Evolutionary conservation across 1,140 invertebrate species (phyloP).

Genomic region (Rhizoglyphus robini): DNA sequence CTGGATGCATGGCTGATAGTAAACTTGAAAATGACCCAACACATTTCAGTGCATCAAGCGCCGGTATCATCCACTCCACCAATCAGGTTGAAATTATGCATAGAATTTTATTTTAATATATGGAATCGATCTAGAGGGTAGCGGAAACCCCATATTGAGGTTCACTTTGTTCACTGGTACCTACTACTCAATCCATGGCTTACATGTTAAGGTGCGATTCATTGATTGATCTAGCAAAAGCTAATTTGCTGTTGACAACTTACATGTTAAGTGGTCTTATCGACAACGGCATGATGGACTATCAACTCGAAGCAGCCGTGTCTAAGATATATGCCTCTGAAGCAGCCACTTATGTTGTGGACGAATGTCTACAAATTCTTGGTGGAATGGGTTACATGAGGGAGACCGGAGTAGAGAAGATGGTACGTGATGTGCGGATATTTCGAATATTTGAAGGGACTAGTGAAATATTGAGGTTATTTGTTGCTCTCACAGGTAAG

Average conservation of each 20-base stretch:
- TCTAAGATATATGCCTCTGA: constrained; percentile 88
- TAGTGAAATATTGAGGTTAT: constrained; percentile 93
- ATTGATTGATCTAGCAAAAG: background rate
- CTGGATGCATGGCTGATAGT: too few relatives aligned
- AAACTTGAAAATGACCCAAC: too few relatives aligned
- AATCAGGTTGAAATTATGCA: too few relatives aligned
- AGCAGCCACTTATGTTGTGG: constrained; percentile 77
- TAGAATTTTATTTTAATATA: too few relatives aligned
- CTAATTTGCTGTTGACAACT: constrained; percentile 45
- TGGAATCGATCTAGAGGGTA: too few relatives aligned
- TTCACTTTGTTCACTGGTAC: too few relatives aligned
- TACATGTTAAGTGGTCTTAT: constrained; percentile 40
- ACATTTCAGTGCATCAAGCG: too few relatives aligned
- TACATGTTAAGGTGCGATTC: constrained; percentile 59
- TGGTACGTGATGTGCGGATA: constrained; percentile 85
- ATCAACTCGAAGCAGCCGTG: constrained; percentile 85
- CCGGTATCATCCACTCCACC: too few relatives aligned
- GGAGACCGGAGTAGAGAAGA: constrained; percentile 74
- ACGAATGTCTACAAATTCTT: constrained; percentile 91
- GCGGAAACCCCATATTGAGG: too few relatives aligned
- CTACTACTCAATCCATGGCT: constrained; percentile 81
- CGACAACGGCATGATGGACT: constrained; percentile 45
- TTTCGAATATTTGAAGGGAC: constrained; percentile 99
- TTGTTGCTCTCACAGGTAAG: constrained; percentile 83
- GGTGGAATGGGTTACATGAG: constrained; percentile 95